phyloP scores from a whole-genome alignment of 2,888 invertebrate species.

The Patella caerulea region DNA sequence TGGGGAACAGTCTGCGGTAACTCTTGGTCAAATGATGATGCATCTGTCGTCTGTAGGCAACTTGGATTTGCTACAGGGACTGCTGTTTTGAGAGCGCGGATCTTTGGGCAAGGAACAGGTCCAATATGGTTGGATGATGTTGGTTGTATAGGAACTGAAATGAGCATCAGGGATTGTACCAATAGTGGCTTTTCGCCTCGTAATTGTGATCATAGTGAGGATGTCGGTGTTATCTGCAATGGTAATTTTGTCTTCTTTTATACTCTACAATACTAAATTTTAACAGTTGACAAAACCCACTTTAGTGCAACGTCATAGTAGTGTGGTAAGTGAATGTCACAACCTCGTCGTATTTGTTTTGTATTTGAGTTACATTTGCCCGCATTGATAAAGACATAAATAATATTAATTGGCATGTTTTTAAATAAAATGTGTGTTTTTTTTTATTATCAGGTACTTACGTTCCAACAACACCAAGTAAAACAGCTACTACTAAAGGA shows the following conservation, averaged over 20 bases:
- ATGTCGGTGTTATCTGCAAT: slow-evolving; percentile 41
- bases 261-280: too few relatives aligned
- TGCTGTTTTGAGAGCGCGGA: slow-evolving; percentile 37
- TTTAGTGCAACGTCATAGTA: too few relatives aligned
- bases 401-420: too few relatives aligned
- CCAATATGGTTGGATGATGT: slow-evolving; percentile 49
- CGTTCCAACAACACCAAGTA: background rate
- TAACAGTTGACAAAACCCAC: too few relatives aligned
- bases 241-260: slow-evolving; percentile 26
- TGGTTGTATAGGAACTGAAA: slow-evolving; percentile 40
- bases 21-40: slow-evolving; percentile 57
- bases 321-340: too few relatives aligned
- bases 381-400: too few relatives aligned
- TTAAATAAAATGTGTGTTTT: background rate
- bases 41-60: slow-evolving; percentile 55
- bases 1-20: slow-evolving; percentile 66
- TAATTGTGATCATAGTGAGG: slow-evolving; percentile 42
- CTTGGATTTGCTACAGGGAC: slow-evolving; percentile 54
- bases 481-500: background rate
- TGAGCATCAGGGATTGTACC: slow-evolving; percentile 30
- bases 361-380: too few relatives aligned
- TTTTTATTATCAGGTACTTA: background rate
- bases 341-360: too few relatives aligned
- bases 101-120: slow-evolving; percentile 32
- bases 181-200: slow-evolving; percentile 34